phyloP scores from a whole-genome alignment of 2,888 invertebrate species.

The Mythimna lalbum region DNA sequence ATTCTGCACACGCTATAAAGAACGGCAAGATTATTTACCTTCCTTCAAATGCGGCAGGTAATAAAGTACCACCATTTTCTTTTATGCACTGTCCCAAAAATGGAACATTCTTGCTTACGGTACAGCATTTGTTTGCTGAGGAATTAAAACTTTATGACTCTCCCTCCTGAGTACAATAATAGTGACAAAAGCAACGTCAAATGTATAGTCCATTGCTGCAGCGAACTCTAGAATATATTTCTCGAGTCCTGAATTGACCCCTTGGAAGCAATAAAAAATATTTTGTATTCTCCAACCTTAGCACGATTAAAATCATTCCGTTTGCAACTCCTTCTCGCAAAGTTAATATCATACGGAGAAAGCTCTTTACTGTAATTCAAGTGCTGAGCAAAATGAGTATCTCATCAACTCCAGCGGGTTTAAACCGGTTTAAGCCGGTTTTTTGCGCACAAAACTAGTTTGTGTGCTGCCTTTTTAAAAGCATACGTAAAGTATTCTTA shows the following conservation, averaged over 20 bases:
- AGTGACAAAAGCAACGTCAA: slow-evolving; percentile 49
- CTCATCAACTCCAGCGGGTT: slow-evolving; percentile 71
- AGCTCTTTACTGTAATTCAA: slow-evolving; percentile 72
- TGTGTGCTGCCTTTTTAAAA: slow-evolving; percentile 26
- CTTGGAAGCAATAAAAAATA: slow-evolving; percentile 63
- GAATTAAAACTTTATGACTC: slow-evolving; percentile 51
- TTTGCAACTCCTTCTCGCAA: slow-evolving; percentile 59
- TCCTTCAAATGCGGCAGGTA: slow-evolving; percentile 33
- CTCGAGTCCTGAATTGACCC: slow-evolving; percentile 54
- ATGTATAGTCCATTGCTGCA: slow-evolving; percentile 19
- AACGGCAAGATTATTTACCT: slow-evolving; percentile 26
- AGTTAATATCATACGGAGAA: slow-evolving; percentile 66
- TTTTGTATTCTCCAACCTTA: slow-evolving; percentile 63
- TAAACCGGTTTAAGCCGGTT: slow-evolving; percentile 65
- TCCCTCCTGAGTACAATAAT: slow-evolving; percentile 43
- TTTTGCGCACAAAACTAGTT: slow-evolving; percentile 57
- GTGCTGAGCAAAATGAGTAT: slow-evolving; percentile 76
- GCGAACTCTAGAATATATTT: slow-evolving; percentile 15
- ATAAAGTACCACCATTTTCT: slow-evolving; percentile 30
- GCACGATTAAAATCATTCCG: slow-evolving; percentile 67
- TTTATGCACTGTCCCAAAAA: slow-evolving; percentile 33
- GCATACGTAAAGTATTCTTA: slow-evolving; percentile 1
- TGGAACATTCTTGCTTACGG: neutral
- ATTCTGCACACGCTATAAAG: slow-evolving; percentile 8
- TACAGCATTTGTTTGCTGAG: slow-evolving; percentile 32